Percentiles rank a stretch among this genome's conserved stretches.
Conservation (phyloP, 2,888 invertebrate genomes). For the Clanis bilineata region DNA sequence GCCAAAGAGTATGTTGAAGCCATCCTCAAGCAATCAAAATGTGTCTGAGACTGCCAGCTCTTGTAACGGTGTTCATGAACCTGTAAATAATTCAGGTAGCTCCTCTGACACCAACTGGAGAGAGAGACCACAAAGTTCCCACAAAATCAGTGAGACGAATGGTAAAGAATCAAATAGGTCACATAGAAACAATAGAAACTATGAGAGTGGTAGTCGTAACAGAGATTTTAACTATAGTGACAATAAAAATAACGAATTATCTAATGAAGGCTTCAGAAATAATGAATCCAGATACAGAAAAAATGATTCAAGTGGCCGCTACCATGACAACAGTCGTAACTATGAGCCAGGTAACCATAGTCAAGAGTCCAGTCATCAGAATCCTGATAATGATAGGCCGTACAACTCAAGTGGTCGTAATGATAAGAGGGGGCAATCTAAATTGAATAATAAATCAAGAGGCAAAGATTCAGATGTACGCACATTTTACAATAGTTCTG, state of each 20-base stretch:
- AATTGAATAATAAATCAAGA: conserved; percentile 55
- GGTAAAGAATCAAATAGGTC: conserved; percentile 33
- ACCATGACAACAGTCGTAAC: conserved; percentile 33
- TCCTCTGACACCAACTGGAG: conserved; percentile 66
- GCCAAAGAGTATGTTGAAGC: conserved; percentile 60
- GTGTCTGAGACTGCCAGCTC: conserved; percentile 26
- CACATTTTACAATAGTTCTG: conserved; percentile 69
- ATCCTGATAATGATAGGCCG: conserved; percentile 30
- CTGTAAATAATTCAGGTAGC: conserved; percentile 41
- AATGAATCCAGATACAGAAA: conserved; percentile 35
- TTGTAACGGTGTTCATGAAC: conserved; percentile 24
- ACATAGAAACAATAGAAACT: conserved; percentile 43
- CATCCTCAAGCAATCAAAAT: conserved; percentile 38
- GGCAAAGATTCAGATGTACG: conserved; percentile 62
- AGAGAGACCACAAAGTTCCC: conserved; percentile 53
- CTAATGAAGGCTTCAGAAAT: conserved; percentile 24
- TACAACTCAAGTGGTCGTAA: conserved; percentile 32
- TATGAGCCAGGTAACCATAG: conserved; percentile 32
- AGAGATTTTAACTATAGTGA: conserved; percentile 38
- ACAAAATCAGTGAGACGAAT: conserved; percentile 37
- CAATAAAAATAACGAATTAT: conserved; percentile 26
- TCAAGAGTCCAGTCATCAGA: conserved; percentile 29
- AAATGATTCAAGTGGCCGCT: conserved; percentile 34
- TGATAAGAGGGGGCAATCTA: conserved; percentile 56
- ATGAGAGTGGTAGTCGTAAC: conserved; percentile 41